These are phyloP conservation scores for Chymomyza procnemis DNA, from an alignment of 2,888 invertebrate genomes.

Conservation along the genomic window DNA sequence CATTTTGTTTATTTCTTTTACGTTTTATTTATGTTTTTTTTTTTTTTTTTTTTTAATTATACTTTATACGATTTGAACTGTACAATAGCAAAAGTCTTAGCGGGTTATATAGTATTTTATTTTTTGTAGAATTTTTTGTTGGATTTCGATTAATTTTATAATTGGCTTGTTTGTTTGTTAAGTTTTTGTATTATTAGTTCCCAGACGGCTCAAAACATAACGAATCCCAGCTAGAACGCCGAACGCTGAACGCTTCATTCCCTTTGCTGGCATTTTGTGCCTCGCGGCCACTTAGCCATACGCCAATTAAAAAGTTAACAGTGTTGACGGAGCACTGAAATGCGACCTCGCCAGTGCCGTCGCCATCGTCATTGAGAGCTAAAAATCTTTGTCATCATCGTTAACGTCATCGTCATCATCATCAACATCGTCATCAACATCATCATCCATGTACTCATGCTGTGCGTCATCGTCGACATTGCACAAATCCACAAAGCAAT, in stretches of 20 bases:
- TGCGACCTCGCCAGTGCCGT: constrained; percentile 22
- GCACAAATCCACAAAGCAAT: constrained; percentile 40
- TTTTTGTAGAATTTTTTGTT: too few species aligned
- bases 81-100: too few species aligned
- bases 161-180: too few species aligned
- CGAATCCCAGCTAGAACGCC: background rate
- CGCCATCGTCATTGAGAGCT: background rate
- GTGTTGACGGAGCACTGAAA: background rate
- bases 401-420: background rate
- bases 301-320: constrained; percentile 46
- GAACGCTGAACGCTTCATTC: background rate
- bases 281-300: constrained; percentile 8
- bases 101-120: too few species aligned
- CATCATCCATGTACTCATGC: background rate
- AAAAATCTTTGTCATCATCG: background rate
- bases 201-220: background rate
- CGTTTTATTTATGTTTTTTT: constrained; percentile 4
- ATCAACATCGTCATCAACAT: background rate
- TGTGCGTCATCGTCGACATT: background rate
- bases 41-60: constrained; percentile 34
- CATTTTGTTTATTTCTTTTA: constrained; percentile 39
- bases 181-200: constrained; percentile 11
- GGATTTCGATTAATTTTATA: too few species aligned
- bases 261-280: background rate
- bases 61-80: constrained; percentile 8